These are phyloP conservation scores for Oryctes rhinoceros DNA, from an alignment of 1,140 invertebrate genomes.

Conservation along the genomic window DNA sequence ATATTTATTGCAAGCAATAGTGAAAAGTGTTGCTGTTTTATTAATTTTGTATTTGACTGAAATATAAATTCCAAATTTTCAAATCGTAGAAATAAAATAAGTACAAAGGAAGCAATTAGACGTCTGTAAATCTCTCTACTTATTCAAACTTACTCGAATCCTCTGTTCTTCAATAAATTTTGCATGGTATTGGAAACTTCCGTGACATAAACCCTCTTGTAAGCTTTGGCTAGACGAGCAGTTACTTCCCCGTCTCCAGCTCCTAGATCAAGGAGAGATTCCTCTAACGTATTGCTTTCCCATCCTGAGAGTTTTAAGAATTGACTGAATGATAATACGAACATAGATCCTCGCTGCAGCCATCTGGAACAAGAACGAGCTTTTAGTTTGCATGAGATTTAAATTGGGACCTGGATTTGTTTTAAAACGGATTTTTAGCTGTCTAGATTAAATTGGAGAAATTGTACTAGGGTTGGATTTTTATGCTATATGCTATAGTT, in stretches of 20 bases:
- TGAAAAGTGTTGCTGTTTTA: no score
- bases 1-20: no score
- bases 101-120: slow-evolving; percentile 15
- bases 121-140: not conserved
- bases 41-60: no score
- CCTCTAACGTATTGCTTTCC: slow-evolving; percentile 60
- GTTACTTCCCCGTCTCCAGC: slow-evolving; percentile 93
- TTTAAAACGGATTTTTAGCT: slow-evolving; percentile 4
- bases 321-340: slow-evolving; percentile 84
- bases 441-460: not conserved
- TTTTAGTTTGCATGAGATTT: slow-evolving; percentile 34
- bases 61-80: not conserved
- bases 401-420: slow-evolving; percentile 24
- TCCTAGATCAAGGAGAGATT: slow-evolving; percentile 82
- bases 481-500: no score
- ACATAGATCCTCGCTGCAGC: slow-evolving; percentile 90
- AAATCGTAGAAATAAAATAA: not conserved
- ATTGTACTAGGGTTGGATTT: not conserved
- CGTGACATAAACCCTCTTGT: slow-evolving; percentile 79
- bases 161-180: slow-evolving; percentile 73
- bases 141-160: slow-evolving; percentile 72
- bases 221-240: slow-evolving; percentile 75
- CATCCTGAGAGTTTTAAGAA: slow-evolving; percentile 68
- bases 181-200: slow-evolving; percentile 88
- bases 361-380: slow-evolving; percentile 68